Base-by-base conservation (phyloP, 2,797 vertebrate genomes). In the Aeoliscus strigatus region DNA sequence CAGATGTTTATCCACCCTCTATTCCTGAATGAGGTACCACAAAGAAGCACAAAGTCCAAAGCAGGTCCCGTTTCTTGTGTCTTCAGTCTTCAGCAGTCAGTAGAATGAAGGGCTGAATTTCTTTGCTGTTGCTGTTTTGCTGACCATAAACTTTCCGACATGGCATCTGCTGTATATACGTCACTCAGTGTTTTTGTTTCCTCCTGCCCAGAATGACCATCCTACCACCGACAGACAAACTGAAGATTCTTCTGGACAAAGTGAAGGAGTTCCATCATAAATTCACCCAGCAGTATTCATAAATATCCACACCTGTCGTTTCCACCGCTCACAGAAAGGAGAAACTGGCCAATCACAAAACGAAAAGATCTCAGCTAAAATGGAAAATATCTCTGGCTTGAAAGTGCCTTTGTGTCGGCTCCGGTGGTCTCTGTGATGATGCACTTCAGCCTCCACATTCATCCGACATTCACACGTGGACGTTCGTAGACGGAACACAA, bases 171-270 rank as follows among this genome's bases (percentile, higher is more conserved):
- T 38, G 14, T 25, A 18, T 17, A 23, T 12, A 13, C 28, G 9
- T 27, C 12, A 14, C 7, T 27, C 6, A 10, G 2, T 14, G 13
- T 24, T 12, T 28, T 23, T 29, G 4, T 12, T 25, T n/a, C 36
- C 8, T 10, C 4, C 12, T 34, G 2, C 23, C 23, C 70, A 97
- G 94, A 77, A 94, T 97, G 93, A 96, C 92, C 70, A 94, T 96
- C 75, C 60, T 96, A 49, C 92, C 92, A 0, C 86, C 91, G 0
- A 49, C 46, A 3, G 90, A 94, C 32, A 94, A 94, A 73, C 89
- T 97, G 45, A 81, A 79, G 69, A 51, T 79, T 26, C 73, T 94
- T 41, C 79, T 94, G 60, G 79, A 81, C 61, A 94, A 90, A 71
- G 81, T 97, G 60, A 91, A 90, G 70, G 84, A 85, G 48, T 96